Percentiles rank a stretch among this genome's conserved stretches.
phyloP scores from a whole-genome alignment of 2,113 vertebrate genomes.

The Zingel zingel region DNA sequence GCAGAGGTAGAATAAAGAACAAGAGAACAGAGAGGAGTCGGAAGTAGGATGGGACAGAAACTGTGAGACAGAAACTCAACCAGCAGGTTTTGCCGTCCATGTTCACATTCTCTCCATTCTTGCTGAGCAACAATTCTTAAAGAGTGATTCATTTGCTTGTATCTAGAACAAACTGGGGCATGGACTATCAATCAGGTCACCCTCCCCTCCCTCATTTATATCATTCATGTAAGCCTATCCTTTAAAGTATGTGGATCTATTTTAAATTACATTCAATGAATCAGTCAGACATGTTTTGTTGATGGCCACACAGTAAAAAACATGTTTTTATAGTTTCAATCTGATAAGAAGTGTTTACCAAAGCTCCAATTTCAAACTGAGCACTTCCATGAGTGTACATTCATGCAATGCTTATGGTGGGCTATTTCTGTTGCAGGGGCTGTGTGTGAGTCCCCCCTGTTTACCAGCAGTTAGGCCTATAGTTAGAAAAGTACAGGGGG shows the following conservation, averaged over 20 bases:
- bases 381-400: conserved; percentile 7
- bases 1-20: neutral
- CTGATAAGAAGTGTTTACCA: conserved; percentile 57
- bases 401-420: neutral
- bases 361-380: conserved; percentile 58
- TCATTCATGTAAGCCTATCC: neutral
- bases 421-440: conserved; percentile 58
- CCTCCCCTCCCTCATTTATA: neutral
- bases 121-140: conserved; percentile 47
- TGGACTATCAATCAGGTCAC: conserved; percentile 7
- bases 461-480: conserved; percentile 44
- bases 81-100: conserved; percentile 48
- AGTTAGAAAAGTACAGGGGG: neutral
- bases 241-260: neutral
- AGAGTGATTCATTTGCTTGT: conserved; percentile 30
- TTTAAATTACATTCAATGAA: neutral
- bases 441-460: conserved; percentile 49
- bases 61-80: conserved; percentile 33
- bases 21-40: neutral
- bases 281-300: conserved; percentile 7
- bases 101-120: conserved; percentile 64
- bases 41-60: conserved; percentile 7
- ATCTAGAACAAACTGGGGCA: conserved; percentile 46
- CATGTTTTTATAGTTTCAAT: conserved; percentile 46
- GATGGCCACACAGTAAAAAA: conserved; percentile 31